Evolutionary conservation across 2,113 vertebrate species (phyloP).

Genomic region (Hemiscyllium ocellatum): DNA sequence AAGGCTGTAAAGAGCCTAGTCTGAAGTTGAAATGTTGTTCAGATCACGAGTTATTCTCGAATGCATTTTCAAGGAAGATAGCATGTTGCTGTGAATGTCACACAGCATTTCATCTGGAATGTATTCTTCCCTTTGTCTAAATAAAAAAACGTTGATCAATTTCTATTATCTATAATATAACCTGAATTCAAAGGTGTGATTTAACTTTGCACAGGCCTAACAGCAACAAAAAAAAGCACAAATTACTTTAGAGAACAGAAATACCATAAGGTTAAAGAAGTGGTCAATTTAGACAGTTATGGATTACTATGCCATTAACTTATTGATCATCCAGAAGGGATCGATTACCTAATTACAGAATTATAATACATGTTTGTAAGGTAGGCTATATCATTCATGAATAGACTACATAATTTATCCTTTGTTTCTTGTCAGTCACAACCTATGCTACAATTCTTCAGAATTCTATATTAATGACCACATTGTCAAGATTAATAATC

Average conservation of each 20-base stretch:
- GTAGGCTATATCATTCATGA: slow-evolving; percentile 1
- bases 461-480: background rate
- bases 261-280: background rate
- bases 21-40: background rate
- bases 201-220: background rate
- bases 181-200: background rate
- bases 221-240: background rate
- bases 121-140: background rate
- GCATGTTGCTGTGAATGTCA: background rate
- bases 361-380: background rate
- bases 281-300: background rate
- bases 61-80: background rate
- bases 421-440: background rate
- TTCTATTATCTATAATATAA: background rate
- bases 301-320: background rate
- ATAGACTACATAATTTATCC: background rate
- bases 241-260: background rate
- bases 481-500: background rate
- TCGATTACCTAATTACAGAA: background rate
- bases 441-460: background rate
- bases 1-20: no score
- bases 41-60: background rate
- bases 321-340: background rate
- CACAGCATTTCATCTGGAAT: background rate
- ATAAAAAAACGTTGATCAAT: no score